Evolutionary conservation across 2,797 vertebrate species (phyloP).

Genomic region (Merluccius polli): DNA sequence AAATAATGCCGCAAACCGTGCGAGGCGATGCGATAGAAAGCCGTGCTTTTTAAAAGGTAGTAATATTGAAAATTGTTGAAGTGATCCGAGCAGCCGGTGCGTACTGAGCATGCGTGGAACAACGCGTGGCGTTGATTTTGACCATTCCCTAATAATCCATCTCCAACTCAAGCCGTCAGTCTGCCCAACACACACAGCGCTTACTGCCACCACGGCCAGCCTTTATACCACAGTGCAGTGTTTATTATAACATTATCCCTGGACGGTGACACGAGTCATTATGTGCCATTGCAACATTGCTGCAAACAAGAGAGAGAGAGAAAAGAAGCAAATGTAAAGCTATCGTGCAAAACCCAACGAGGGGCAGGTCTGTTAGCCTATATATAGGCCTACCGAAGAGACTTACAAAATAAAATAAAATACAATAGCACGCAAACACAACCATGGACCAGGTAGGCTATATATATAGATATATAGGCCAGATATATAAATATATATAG

Average conservation of each 20-base stretch:
- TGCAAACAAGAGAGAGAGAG: neutral
- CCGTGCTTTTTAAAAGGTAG: neutral
- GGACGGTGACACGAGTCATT: neutral
- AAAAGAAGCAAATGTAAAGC: neutral
- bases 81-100: constrained; percentile 21
- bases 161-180: neutral
- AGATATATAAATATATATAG: neutral
- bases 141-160: neutral
- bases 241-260: neutral
- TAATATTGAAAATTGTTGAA: constrained; percentile 27
- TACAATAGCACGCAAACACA: too few relatives aligned
- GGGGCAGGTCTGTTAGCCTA: too few relatives aligned
- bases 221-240: neutral
- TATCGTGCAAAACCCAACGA: too few relatives aligned
- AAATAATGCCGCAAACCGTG: neutral
- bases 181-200: neutral
- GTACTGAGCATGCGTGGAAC: constrained; percentile 44
- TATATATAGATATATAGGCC: neutral
- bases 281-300: neutral
- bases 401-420: too few relatives aligned
- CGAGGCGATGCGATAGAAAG: neutral
- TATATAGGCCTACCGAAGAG: too few relatives aligned
- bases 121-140: constrained; percentile 33
- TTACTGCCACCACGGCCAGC: too few relatives aligned
- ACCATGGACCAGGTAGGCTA: neutral